A percentile compares a stretch with the other conserved stretches of the same genome.
Conservation (phyloP, 2,888 invertebrate species). For the Anorthoa munda region DNA sequence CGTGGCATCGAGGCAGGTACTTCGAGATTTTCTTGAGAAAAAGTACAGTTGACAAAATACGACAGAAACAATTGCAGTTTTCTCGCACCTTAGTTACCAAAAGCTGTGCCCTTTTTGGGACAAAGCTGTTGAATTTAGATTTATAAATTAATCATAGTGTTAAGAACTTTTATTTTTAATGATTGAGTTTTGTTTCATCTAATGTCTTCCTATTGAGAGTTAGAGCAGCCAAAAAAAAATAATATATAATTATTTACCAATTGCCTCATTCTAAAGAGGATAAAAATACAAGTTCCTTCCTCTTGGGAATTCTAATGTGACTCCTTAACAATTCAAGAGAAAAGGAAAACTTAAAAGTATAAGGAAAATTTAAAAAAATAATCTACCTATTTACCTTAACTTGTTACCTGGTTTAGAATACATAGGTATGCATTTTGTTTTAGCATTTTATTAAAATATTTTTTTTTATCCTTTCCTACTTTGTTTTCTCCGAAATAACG, state of each 20-base stretch:
- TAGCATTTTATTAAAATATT: not conserved
- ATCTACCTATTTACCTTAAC: constrained; percentile 8
- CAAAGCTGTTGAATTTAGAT: constrained; percentile 1
- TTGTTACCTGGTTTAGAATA: constrained; percentile 12
- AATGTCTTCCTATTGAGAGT: constrained; percentile 27
- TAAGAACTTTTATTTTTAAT: constrained; percentile 2
- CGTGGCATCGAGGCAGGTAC: not conserved
- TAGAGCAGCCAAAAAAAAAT: not conserved
- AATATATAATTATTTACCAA: not conserved
- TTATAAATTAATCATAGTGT: constrained; percentile 12
- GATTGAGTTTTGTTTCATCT: not conserved
- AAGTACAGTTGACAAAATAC: not conserved
- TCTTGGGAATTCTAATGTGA: not conserved
- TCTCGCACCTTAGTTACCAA: not conserved
- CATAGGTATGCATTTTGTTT: not conserved
- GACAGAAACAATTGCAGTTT: not conserved
- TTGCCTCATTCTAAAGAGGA: not conserved
- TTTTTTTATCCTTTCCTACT: not conserved
- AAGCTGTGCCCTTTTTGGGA: constrained; percentile 29
- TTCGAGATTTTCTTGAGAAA: not conserved
- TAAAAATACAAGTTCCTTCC: not conserved
- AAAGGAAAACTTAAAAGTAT: not conserved
- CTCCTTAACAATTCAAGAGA: not conserved
- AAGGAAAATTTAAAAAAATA: not conserved
- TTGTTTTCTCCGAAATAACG: not conserved